Evolutionary conservation across 2,113 vertebrate species (phyloP).

Genomic region (Myrmecobius fasciatus): DNA sequence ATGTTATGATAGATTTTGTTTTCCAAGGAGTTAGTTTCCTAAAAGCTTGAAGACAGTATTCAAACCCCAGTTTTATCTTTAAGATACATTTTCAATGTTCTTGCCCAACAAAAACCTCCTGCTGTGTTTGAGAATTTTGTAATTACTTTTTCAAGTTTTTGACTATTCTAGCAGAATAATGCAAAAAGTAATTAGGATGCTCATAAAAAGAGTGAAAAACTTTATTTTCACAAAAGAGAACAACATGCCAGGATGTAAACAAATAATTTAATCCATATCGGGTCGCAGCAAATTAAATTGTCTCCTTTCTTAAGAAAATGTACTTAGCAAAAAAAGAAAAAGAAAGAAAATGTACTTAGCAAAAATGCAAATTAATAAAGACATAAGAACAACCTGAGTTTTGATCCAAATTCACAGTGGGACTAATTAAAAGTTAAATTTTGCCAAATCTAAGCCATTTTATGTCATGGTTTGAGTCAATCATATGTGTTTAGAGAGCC

Average conservation of each 20-base stretch:
- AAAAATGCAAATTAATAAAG: conserved; percentile 51
- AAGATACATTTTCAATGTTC: conserved; percentile 75
- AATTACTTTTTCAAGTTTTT: conserved; percentile 83
- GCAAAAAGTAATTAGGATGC: conserved; percentile 79
- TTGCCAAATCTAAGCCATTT: conserved; percentile 44
- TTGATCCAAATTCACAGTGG: conserved; percentile 7
- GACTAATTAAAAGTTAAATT: conserved; percentile 67
- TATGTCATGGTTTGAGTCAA: conserved; percentile 64
- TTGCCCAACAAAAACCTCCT: conserved; percentile 77
- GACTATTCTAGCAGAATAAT: conserved; percentile 77
- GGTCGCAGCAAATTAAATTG: conserved; percentile 66
- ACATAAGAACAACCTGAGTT: conserved; percentile 41
- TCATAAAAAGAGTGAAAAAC: conserved; percentile 78
- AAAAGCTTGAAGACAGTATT: conserved; percentile 46
- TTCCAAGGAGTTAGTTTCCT: background rate
- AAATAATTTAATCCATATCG: conserved; percentile 53
- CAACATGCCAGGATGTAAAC: conserved; percentile 66
- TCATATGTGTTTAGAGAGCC: conserved; percentile 48
- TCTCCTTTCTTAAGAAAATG: conserved; percentile 49
- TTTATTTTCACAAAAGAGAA: conserved; percentile 74
- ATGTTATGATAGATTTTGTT: background rate
- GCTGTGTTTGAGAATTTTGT: conserved; percentile 81
- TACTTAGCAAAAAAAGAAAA: conserved; percentile 49
- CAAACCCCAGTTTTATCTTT: conserved; percentile 65
- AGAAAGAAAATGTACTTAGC: conserved; percentile 56